Percentiles rank a stretch among this genome's conserved stretches.
Evolutionary conservation across 2,797 vertebrate species (phyloP).

Genomic region (Molossus alvarezi): DNA sequence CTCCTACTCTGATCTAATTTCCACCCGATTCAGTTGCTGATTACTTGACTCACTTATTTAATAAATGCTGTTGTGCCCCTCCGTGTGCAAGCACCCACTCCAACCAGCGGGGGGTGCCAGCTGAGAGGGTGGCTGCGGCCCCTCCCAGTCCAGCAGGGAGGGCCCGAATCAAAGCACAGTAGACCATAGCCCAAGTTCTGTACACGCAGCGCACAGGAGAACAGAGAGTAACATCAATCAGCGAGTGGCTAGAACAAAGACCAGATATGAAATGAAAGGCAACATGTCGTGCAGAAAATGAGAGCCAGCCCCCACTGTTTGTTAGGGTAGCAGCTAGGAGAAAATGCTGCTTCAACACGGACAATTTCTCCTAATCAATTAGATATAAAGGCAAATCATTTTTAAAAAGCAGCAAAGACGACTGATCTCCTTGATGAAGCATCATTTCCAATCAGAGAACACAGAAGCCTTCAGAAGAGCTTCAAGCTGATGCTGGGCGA

Average conservation of each 20-base stretch:
- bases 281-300: neutral
- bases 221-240: neutral
- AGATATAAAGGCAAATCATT: neutral
- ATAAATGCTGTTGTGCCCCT: neutral
- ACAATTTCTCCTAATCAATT: neutral
- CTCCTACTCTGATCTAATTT: neutral
- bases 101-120: neutral
- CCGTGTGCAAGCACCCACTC: neutral
- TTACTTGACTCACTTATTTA: neutral
- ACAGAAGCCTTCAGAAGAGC: neutral
- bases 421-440: neutral
- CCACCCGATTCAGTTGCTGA: neutral
- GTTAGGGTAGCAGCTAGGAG: neutral
- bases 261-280: neutral
- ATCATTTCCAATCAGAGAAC: neutral
- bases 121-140: neutral
- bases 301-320: neutral
- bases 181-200: neutral
- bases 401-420: neutral
- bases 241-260: neutral
- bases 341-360: neutral
- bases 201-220: neutral
- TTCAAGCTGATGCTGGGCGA: accelerated
- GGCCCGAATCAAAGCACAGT: neutral
- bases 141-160: too few species aligned